A percentile compares a stretch with the other conserved stretches of the same genome.
These are phyloP conservation scores for Drosophila recens DNA, from an alignment of 2,888 invertebrate species.

Conservation along the genomic window DNA sequence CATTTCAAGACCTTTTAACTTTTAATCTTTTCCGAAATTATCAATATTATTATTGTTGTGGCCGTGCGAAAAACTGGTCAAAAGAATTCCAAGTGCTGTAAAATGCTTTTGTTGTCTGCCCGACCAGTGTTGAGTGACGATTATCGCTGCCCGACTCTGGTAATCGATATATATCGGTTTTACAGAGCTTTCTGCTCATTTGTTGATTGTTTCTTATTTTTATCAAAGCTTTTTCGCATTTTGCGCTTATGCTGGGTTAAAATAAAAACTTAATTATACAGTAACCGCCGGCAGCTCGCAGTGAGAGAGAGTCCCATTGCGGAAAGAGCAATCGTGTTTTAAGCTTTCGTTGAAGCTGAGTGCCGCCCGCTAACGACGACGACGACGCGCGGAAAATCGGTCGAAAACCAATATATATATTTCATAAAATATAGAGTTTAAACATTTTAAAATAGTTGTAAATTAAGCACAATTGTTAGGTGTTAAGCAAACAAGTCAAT, in stretches of 20 bases:
- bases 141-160: not conserved
- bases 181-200: conserved; percentile 39
- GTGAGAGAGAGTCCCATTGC: conserved; percentile 28
- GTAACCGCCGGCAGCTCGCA: conserved; percentile 49
- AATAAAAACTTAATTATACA: conserved; percentile 31
- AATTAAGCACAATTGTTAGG: conserved; percentile 25
- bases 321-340: conserved; percentile 14
- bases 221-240: conserved; percentile 26
- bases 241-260: conserved; percentile 22
- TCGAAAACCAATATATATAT: conserved; percentile 22
- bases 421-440: not conserved
- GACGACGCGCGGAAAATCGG: conserved; percentile 43
- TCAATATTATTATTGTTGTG: conserved; percentile 41
- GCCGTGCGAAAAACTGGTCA: conserved; percentile 25
- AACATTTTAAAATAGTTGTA: conserved; percentile 13
- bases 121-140: conserved; percentile 21
- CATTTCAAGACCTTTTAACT: conserved; percentile 54
- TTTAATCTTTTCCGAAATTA: not conserved
- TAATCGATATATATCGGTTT: conserved; percentile 27
- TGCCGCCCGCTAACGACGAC: conserved; percentile 24
- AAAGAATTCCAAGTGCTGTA: conserved; percentile 53
- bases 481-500: conserved; percentile 67
- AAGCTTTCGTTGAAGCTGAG: conserved; percentile 43
- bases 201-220: conserved; percentile 16
- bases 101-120: conserved; percentile 51